Percentiles rank a stretch among this genome's conserved stretches.
These are phyloP conservation scores for Pseudobourletiella spinata DNA, from an alignment of 1,140 invertebrate genomes.

Conservation along the genomic window DNA sequence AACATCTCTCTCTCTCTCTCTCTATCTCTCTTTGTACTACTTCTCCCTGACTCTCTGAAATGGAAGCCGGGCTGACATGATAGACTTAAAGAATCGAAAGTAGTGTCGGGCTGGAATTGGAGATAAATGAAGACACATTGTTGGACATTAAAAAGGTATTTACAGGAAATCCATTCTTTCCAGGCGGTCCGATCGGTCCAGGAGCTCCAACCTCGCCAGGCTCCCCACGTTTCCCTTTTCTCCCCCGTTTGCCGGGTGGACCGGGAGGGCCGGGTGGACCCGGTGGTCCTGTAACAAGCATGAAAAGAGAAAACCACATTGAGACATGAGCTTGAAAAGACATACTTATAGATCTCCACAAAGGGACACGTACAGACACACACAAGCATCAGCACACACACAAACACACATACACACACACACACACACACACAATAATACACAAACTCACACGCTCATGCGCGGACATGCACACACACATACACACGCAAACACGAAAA, in stretches of 20 bases:
- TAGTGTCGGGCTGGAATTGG: background rate
- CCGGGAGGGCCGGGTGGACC: conserved; percentile 62
- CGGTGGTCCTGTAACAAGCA: conserved; percentile 38
- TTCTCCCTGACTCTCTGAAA: no score
- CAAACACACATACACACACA: no score
- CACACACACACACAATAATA: no score
- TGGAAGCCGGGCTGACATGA: background rate
- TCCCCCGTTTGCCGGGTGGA: conserved; percentile 69
- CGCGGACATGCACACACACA: no score
- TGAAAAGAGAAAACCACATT: background rate
- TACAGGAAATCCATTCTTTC: conserved; percentile 86
- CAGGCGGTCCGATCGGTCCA: conserved; percentile 62
- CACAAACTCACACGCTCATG: no score
- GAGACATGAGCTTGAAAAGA: background rate
- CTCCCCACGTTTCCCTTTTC: conserved; percentile 81
- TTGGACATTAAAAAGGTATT: conserved; percentile 27
- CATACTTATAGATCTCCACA: no score
- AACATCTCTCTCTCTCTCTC: no score
- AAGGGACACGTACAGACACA: background rate
- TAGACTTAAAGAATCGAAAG: background rate
- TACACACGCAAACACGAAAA: no score
- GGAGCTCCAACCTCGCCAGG: conserved; percentile 55
- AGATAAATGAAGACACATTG: conserved; percentile 3
- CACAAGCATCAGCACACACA: background rate
- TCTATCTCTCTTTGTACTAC: no score